These are phyloP conservation scores for Triops cancriformis DNA, from an alignment of 1,140 invertebrate species.

Conservation along the genomic window DNA sequence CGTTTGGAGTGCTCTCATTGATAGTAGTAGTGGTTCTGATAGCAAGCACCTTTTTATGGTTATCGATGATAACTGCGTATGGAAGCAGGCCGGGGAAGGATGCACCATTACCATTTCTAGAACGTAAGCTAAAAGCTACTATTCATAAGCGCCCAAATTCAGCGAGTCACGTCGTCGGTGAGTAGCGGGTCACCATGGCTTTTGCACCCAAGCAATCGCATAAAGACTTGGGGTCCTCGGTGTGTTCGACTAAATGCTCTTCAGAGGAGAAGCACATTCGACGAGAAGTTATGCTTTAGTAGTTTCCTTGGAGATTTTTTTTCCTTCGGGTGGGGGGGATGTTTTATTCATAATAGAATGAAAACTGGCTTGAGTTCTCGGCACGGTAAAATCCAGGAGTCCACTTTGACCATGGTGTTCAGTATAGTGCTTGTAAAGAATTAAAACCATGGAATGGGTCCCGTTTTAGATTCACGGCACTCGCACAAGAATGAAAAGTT, in stretches of 20 bases:
- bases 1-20: not conserved
- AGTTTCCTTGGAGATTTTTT: not conserved
- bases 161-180: not conserved
- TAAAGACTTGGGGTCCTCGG: not conserved
- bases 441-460: not conserved
- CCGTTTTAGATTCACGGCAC: no score
- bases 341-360: no score
- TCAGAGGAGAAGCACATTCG: not conserved
- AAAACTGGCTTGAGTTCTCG: no score
- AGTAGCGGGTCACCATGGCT: not conserved
- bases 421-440: not conserved
- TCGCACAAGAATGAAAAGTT: no score
- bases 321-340: no score
- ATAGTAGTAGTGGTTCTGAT: slow-evolving; percentile 5
- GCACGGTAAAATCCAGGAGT: no score
- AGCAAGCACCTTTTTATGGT: slow-evolving; percentile 11
- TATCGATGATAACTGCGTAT: slow-evolving; percentile 14
- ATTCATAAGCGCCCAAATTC: not conserved
- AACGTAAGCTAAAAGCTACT: not conserved
- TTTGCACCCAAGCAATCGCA: not conserved
- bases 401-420: not conserved
- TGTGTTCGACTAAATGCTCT: not conserved
- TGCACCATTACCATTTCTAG: slow-evolving; percentile 10
- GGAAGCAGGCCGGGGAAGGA: not conserved
- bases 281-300: not conserved